Conservation (phyloP, 2,888 invertebrate genomes). For the Leptinotarsa haldemani region DNA sequence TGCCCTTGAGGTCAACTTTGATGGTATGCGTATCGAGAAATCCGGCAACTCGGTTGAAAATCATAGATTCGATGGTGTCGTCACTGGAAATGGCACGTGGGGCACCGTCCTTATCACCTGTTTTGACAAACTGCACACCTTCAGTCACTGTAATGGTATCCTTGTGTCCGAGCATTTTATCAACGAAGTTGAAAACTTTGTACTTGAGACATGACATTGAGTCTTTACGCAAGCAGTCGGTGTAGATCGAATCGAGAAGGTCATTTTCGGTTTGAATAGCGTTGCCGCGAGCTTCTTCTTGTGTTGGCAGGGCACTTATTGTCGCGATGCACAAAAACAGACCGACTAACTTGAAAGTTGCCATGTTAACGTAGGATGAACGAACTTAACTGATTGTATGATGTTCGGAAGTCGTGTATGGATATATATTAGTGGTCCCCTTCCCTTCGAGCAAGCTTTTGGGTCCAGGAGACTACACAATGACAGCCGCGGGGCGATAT, state of each 20-base stretch:
- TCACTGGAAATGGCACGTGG: slow-evolving; percentile 79
- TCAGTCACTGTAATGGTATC: slow-evolving; percentile 84
- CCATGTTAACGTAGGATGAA: slow-evolving; percentile 58
- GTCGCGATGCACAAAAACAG: slow-evolving; percentile 69
- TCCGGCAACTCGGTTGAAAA: slow-evolving; percentile 76
- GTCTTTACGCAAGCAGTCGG: slow-evolving; percentile 84
- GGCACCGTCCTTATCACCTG: slow-evolving; percentile 80
- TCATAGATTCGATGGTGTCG: slow-evolving; percentile 73
- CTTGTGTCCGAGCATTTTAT: slow-evolving; percentile 84
- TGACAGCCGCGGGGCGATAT: slow-evolving; percentile 65
- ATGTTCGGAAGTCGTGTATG: slow-evolving; percentile 60
- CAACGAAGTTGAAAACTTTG: slow-evolving; percentile 87
- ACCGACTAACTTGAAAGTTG: slow-evolving; percentile 68
- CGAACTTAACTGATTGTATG: slow-evolving; percentile 60
- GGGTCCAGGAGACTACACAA: slow-evolving; percentile 64
- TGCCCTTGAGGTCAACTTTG: slow-evolving; percentile 86
- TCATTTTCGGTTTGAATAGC: slow-evolving; percentile 80
- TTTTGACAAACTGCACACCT: slow-evolving; percentile 86
- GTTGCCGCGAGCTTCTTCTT: slow-evolving; percentile 69
- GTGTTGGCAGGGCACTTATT: slow-evolving; percentile 76
- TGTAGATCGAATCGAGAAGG: slow-evolving; percentile 80
- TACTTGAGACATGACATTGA: slow-evolving; percentile 88
- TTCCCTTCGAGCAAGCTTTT: slow-evolving; percentile 63
- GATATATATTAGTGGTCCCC: slow-evolving; percentile 65
- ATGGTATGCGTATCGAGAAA: slow-evolving; percentile 85